phyloP scores from a whole-genome alignment of 2,113 vertebrate species.

The Pygathrix nemaeus region DNA sequence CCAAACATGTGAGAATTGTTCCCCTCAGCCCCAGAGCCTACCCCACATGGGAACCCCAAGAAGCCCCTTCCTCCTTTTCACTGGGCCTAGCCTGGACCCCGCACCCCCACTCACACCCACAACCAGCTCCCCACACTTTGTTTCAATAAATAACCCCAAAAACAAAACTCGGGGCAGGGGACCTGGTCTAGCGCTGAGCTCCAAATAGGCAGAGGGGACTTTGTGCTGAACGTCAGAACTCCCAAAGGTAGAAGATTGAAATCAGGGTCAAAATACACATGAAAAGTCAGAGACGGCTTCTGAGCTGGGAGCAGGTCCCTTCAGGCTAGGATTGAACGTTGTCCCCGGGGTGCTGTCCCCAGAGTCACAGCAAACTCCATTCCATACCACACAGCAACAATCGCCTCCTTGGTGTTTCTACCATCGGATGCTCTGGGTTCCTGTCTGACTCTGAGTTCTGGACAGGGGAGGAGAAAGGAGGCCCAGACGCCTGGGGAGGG shows the following conservation, averaged over 20 bases:
- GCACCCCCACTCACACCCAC: background rate
- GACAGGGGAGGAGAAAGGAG: background rate
- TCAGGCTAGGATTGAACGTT: fast-evolving
- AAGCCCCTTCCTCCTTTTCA: background rate
- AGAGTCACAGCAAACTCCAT: background rate
- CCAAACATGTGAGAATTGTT: constrained; percentile 22
- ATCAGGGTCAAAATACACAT: background rate
- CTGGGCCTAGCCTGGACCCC: background rate
- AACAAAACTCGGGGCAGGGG: background rate
- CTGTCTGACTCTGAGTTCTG: background rate
- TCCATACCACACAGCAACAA: background rate
- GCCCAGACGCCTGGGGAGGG: background rate
- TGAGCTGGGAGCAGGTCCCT: background rate
- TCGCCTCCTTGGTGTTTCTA: background rate
- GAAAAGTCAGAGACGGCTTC: background rate
- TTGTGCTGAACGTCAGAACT: background rate
- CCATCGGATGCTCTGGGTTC: background rate
- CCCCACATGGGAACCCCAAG: background rate
- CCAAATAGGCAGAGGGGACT: background rate
- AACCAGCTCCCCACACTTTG: background rate
- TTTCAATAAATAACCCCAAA: constrained; percentile 73
- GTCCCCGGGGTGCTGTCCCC: background rate
- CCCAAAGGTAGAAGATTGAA: background rate
- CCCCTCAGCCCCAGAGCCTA: background rate
- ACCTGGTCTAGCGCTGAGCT: background rate